These are phyloP conservation scores for Ectobius pallidus DNA, from an alignment of 2,888 invertebrate genomes.

Conservation along the genomic window DNA sequence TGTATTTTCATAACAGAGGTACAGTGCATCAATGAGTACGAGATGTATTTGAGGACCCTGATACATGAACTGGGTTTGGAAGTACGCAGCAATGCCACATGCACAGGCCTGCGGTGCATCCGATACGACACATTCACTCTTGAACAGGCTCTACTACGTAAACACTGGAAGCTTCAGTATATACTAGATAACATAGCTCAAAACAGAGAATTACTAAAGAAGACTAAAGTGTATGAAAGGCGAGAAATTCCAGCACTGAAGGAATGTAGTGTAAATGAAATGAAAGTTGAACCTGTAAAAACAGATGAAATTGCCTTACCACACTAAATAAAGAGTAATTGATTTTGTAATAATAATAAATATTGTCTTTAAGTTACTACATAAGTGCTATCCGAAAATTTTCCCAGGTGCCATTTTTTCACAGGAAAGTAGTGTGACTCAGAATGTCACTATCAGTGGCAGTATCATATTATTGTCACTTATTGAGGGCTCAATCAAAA, in stretches of 20 bases:
- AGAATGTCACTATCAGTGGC: no score
- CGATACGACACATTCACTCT: constrained; percentile 82
- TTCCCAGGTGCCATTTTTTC: no score
- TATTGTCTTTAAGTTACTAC: no score
- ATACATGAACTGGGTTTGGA: constrained; percentile 83
- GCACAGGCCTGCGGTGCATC: constrained; percentile 78
- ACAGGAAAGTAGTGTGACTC: no score
- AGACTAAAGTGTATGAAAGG: not conserved
- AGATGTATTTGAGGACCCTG: constrained; percentile 75
- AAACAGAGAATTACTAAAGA: constrained; percentile 61
- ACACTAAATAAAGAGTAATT: no score
- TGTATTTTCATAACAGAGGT: constrained; percentile 76
- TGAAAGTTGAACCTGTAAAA: no score
- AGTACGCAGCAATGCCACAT: constrained; percentile 79
- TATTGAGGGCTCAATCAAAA: no score
- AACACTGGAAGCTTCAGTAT: constrained; percentile 79
- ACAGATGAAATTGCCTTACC: no score
- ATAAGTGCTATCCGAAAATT: no score
- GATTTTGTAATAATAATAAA: no score
- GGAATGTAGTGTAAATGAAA: no score
- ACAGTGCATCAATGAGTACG: constrained; percentile 85
- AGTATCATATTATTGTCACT: no score
- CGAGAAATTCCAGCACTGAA: not conserved
- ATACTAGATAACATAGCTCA: constrained; percentile 69
- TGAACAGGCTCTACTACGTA: constrained; percentile 76